phyloP scores from a whole-genome alignment of 2,113 vertebrate species.

The Hemiprocne comata region DNA sequence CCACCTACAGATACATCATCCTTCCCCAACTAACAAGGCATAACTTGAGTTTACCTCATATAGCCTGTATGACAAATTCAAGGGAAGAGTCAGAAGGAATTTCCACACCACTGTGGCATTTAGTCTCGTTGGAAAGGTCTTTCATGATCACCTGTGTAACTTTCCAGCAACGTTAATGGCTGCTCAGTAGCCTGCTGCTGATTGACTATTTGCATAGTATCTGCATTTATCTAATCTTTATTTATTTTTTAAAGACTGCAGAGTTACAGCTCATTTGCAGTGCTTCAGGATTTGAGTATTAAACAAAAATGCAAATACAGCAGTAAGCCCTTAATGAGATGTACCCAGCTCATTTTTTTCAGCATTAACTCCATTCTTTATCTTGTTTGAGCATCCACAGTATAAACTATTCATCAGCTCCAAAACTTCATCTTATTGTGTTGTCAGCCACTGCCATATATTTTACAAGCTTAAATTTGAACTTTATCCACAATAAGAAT shows the following conservation, averaged over 20 bases:
- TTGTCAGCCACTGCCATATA: background rate
- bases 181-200: constrained; percentile 55
- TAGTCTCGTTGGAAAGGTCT: constrained; percentile 33
- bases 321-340: constrained; percentile 72
- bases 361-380: constrained; percentile 60
- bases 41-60: constrained; percentile 34
- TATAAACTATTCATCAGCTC: constrained; percentile 12
- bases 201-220: constrained; percentile 57
- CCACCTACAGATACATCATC: constrained; percentile 33
- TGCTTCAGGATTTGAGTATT: constrained; percentile 68
- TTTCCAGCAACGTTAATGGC: constrained; percentile 29
- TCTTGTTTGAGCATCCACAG: constrained; percentile 33
- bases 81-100: constrained; percentile 47
- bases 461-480: constrained; percentile 36
- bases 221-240: constrained; percentile 69
- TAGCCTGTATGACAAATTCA: constrained; percentile 54
- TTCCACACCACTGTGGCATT: constrained; percentile 24
- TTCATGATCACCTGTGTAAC: constrained; percentile 35
- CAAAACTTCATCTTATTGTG: constrained; percentile 62
- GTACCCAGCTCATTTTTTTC: constrained; percentile 71
- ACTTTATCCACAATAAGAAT: constrained; percentile 1
- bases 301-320: constrained; percentile 75
- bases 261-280: constrained; percentile 75
- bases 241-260: constrained; percentile 70
- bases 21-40: constrained; percentile 54